Evolutionary conservation across 2,888 invertebrate genomes (phyloP), one percentile per base, ranked within the genome.

Genomic region (Apantesis nais): DNA sequence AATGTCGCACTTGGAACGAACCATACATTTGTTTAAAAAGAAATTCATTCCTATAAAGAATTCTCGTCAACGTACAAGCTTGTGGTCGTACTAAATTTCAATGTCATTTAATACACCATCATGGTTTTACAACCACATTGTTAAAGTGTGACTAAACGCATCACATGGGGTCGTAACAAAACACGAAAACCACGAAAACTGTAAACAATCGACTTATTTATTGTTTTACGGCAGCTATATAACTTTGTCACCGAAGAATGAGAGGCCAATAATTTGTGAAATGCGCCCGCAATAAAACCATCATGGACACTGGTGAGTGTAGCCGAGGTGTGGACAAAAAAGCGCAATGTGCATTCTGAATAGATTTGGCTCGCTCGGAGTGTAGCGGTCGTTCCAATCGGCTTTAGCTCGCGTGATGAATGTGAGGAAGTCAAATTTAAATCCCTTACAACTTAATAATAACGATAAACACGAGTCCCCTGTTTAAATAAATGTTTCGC

Each of bases 181-280:
- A 82, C 77, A 74, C 70, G 76, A 77, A 85, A 85, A 88, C 89
- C 88, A 90, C 91, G 79, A 90, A 88, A 86, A 89, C 85, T 86
- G 89, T 91, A 92, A 93, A 93, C 93, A 93, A 93, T 92, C 84
- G 79, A 75, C 84, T 89, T 90, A 92, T 94, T 94, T 93, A 94
- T 94, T 93, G 92, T 94, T 94, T 94, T 93, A 94, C 92, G 88
- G 89, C 91, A 85, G 86, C 88, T 86, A 91, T 94, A 93, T 90
- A 93, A 91, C 92, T 87, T 88, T 81, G 89, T 88, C 90, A 86
- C 87, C 83, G 78, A 80, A 89, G 88, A 89, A 92, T 88, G 85
- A 87, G 88, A 83, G 85, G 72, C 86, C 87, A 89, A 91, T 92
- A 86, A 90, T 89, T 88, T 89, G 75, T 78, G 87, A 89, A 93